phyloP scores from a whole-genome alignment of 2,888 invertebrate genomes.

The Synanthedon tipuliformis region DNA sequence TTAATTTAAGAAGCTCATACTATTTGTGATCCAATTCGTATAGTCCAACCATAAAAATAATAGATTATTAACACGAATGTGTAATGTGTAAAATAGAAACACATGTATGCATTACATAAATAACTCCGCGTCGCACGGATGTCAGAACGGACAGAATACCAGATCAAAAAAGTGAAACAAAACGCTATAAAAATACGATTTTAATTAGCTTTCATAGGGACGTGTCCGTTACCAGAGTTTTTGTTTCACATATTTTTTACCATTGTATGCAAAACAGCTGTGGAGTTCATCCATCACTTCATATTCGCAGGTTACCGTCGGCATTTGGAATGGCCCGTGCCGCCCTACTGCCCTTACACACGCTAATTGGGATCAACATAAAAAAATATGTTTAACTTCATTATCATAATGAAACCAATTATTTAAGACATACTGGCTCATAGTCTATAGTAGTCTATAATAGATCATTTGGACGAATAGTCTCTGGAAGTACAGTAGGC shows the following conservation, averaged over 20 bases:
- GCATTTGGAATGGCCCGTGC: slow-evolving; percentile 31
- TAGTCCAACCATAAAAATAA: too few relatives aligned
- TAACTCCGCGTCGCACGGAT: not conserved
- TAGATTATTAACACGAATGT: too few relatives aligned
- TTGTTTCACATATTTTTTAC: slow-evolving; percentile 27
- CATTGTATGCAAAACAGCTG: slow-evolving; percentile 63
- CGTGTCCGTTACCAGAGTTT: slow-evolving; percentile 42
- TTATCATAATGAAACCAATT: not conserved
- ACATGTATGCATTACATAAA: not conserved
- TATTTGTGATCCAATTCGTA: too few relatives aligned
- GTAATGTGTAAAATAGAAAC: not conserved
- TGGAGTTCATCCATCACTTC: slow-evolving; percentile 62
- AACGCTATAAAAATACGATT: slow-evolving; percentile 46
- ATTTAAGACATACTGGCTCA: not conserved
- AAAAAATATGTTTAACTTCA: slow-evolving; percentile 16
- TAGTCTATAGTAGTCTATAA: not conserved
- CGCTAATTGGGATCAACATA: slow-evolving; percentile 35
- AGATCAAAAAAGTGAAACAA: slow-evolving; percentile 41
- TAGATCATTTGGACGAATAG: too few relatives aligned
- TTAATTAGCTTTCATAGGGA: slow-evolving; percentile 62
- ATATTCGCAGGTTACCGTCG: slow-evolving; percentile 54
- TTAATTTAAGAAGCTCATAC: too few relatives aligned
- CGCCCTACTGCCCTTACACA: slow-evolving; percentile 33
- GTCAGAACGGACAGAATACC: slow-evolving; percentile 11
- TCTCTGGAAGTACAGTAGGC: too few relatives aligned